Conservation (phyloP, 2,888 invertebrate genomes). For the Acanthosepion pharaonis region DNA sequence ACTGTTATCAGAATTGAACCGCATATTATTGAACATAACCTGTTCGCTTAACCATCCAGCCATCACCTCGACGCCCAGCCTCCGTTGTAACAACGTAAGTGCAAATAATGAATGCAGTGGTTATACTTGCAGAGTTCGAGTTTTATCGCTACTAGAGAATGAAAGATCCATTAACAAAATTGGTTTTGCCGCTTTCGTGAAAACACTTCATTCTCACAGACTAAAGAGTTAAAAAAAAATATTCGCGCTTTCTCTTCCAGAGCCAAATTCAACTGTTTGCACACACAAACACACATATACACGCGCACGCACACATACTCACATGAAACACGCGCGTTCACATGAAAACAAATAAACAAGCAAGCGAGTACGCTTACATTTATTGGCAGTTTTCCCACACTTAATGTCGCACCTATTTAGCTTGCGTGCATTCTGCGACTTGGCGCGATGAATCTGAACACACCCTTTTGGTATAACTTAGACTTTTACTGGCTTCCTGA, state of each 20-base stretch:
- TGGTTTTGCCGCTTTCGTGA: not conserved
- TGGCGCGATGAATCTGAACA: not conserved
- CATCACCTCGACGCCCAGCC: not conserved
- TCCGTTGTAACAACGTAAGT: not conserved
- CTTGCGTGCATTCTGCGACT: not conserved
- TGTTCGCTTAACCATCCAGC: not conserved
- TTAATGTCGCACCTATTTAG: not conserved
- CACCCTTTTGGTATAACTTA: not conserved
- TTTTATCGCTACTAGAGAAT: not conserved
- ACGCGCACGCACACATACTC: not conserved
- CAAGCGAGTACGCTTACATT: not conserved
- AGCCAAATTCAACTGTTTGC: not conserved
- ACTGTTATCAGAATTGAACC: not conserved
- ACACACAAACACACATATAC: not conserved
- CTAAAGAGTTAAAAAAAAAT: not conserved
- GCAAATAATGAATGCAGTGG: not conserved
- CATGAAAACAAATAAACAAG: too few species aligned
- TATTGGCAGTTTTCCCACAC: not conserved
- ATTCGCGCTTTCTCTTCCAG: not conserved
- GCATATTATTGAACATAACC: not conserved
- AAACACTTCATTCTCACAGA: conserved; percentile 14
- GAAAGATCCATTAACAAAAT: conserved; percentile 12
- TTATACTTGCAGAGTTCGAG: not conserved
- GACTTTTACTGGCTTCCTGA: not conserved
- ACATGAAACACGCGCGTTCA: too few species aligned